Percentiles rank a stretch among this genome's conserved stretches.
Evolutionary conservation across 1,140 invertebrate species (phyloP).

Genomic region (Stegodyphus dumicola): DNA sequence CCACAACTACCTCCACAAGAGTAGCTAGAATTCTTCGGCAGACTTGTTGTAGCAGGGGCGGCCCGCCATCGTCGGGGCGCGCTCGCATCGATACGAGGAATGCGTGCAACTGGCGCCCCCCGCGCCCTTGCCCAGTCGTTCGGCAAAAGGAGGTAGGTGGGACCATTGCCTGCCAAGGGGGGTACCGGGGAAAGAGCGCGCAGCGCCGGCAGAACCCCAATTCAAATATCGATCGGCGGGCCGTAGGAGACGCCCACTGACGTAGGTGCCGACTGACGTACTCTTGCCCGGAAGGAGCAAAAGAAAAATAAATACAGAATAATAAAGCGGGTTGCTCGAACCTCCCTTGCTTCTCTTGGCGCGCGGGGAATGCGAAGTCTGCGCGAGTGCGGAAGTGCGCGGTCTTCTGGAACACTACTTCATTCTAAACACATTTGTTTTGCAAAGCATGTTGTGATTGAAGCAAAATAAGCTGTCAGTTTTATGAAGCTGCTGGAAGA

Average conservation of each 20-base stretch:
- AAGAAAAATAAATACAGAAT: neutral
- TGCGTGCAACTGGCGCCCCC: slow-evolving; percentile 18
- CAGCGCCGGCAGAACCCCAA: neutral
- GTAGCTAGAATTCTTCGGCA: neutral
- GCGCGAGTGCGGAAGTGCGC: too few relatives aligned
- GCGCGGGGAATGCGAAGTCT: too few relatives aligned
- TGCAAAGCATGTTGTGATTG: too few relatives aligned
- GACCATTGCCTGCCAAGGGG: neutral
- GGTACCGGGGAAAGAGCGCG: neutral
- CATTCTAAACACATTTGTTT: too few relatives aligned
- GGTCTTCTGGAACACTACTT: too few relatives aligned
- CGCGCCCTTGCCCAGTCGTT: neutral
- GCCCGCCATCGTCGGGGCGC: neutral
- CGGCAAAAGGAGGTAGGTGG: slow-evolving; percentile 3
- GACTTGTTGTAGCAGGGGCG: neutral
- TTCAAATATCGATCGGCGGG: neutral
- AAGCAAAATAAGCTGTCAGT: too few relatives aligned
- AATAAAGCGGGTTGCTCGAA: neutral
- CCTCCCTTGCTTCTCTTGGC: too few relatives aligned
- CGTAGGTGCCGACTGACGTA: neutral
- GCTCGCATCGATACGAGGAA: neutral
- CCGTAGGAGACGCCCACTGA: slow-evolving; percentile 5
- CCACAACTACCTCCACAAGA: neutral
- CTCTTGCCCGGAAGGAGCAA: neutral
- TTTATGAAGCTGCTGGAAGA: too few relatives aligned